phyloP scores from a whole-genome alignment of 2,888 invertebrate genomes.

The Stenotaenia linearis region DNA sequence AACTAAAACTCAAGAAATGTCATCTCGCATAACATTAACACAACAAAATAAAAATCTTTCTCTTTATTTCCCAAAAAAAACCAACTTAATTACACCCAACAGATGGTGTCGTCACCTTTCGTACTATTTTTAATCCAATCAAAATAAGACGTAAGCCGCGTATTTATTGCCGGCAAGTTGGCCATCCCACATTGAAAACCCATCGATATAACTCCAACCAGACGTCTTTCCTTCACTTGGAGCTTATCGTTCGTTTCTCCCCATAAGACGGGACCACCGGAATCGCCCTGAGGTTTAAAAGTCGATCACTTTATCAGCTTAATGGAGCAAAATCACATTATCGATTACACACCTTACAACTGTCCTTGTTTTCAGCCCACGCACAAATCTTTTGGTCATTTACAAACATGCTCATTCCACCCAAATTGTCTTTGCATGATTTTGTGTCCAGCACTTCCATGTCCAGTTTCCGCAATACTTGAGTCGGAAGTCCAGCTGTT shows the following conservation, averaged over 20 bases:
- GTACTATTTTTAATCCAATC: conserved; percentile 52
- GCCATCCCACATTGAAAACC: conserved; percentile 55
- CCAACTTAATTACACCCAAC: conserved; percentile 49
- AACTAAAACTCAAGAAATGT: no score
- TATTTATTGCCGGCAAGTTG: conserved; percentile 53
- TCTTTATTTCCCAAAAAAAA: no score
- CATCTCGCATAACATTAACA: no score
- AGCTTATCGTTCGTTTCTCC: no score
- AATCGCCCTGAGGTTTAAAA: no score
- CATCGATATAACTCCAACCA: conserved; percentile 55
- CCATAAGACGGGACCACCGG: conserved; percentile 58
- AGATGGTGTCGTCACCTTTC: not conserved
- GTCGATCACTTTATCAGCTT: no score
- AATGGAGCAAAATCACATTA: no score
- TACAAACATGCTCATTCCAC: not conserved
- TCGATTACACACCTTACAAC: conserved; percentile 54
- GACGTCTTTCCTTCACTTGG: no score
- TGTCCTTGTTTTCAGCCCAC: conserved; percentile 52
- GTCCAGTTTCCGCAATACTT: not conserved
- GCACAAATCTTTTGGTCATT: conserved; percentile 52
- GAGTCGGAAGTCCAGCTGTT: not conserved
- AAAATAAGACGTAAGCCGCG: conserved; percentile 53
- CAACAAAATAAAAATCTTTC: no score
- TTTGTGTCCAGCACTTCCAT: not conserved
- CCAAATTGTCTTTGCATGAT: not conserved